Evolutionary conservation across 2,113 vertebrate species (phyloP).

Genomic region (Chitala chitala): DNA sequence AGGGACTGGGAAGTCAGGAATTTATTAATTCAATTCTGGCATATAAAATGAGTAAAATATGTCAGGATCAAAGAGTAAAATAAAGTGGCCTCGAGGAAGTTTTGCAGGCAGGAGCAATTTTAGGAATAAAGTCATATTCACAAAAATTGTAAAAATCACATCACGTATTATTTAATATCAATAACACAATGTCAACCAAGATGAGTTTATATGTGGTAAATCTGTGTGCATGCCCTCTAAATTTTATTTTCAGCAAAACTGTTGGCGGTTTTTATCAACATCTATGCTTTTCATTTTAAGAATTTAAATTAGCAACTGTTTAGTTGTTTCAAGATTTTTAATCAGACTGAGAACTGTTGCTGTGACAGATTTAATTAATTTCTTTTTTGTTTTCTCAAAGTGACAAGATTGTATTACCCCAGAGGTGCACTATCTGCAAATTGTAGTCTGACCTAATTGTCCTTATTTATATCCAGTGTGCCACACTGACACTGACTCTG

Average conservation of each 20-base stretch:
- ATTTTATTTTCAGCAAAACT: slow-evolving; percentile 36
- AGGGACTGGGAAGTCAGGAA: background rate
- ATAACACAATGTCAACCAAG: background rate
- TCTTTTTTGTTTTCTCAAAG: slow-evolving; percentile 56
- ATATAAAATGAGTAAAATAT: no score
- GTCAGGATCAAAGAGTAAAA: no score
- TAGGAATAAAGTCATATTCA: background rate
- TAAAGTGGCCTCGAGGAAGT: background rate
- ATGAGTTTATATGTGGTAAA: background rate
- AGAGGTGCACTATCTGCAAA: slow-evolving; percentile 55
- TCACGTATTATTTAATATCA: background rate
- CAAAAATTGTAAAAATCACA: background rate
- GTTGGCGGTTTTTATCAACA: slow-evolving; percentile 37
- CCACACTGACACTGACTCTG: slow-evolving; percentile 39
- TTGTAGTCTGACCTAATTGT: slow-evolving; percentile 56
- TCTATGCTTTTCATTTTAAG: slow-evolving; percentile 45
- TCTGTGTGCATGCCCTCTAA: background rate
- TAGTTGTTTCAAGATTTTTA: slow-evolving; percentile 52
- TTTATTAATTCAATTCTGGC: no score
- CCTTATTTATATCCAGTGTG: slow-evolving; percentile 51
- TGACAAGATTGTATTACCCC: slow-evolving; percentile 64
- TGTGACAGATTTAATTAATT: slow-evolving; percentile 66
- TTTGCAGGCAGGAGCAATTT: no score
- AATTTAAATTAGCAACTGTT: slow-evolving; percentile 47
- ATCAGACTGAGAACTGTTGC: slow-evolving; percentile 60